Conservation (phyloP, 2,888 invertebrate genomes). For the Anodontia alba region DNA sequence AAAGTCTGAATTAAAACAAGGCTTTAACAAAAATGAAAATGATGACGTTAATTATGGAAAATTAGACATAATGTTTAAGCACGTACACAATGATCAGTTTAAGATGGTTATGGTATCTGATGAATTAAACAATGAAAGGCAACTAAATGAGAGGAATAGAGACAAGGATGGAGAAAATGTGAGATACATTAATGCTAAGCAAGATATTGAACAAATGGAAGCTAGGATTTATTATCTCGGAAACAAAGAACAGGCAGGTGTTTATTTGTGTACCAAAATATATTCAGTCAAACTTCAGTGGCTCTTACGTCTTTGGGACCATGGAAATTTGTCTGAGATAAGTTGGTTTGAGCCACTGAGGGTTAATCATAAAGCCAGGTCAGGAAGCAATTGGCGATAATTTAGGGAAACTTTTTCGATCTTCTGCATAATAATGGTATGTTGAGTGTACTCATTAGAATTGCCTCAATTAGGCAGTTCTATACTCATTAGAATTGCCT, state of each 20-base stretch:
- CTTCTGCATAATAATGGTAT: no score
- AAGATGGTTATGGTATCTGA: slow-evolving; percentile 66
- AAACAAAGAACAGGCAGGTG: slow-evolving; percentile 7
- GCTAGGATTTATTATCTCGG: neutral
- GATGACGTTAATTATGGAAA: slow-evolving; percentile 41
- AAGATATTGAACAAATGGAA: neutral
- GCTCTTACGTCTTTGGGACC: no score
- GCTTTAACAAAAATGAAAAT: neutral
- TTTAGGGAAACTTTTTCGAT: no score
- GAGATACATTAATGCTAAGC: neutral
- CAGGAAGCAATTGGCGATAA: no score
- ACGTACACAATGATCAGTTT: slow-evolving; percentile 65
- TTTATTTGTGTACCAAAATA: no score
- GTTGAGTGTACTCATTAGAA: no score
- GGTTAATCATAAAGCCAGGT: no score
- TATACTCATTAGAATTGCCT: no score
- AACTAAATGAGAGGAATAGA: neutral
- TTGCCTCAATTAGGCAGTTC: no score
- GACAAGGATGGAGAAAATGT: neutral
- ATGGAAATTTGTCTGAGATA: no score
- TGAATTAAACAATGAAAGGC: slow-evolving; percentile 42
- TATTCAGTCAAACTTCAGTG: no score
- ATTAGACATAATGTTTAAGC: slow-evolving; percentile 68
- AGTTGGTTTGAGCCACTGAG: no score
- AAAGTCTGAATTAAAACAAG: slow-evolving; percentile 1